These are phyloP conservation scores for Phodopus roborovskii DNA, from an alignment of 2,113 vertebrate genomes.

Conservation along the genomic window DNA sequence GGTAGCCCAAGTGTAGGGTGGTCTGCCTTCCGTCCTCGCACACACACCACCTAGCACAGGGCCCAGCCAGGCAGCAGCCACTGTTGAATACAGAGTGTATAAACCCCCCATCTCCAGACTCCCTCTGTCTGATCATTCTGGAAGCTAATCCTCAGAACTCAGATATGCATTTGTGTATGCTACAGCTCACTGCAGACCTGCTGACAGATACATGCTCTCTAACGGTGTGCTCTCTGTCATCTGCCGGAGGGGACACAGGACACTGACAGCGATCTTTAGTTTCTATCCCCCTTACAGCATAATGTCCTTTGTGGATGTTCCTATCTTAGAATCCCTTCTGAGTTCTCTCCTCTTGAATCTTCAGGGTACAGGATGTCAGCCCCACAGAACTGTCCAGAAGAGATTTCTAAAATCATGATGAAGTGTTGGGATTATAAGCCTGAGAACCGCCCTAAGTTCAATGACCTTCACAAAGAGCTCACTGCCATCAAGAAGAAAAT, in stretches of 20 bases:
- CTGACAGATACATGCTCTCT: neutral
- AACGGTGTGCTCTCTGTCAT: neutral
- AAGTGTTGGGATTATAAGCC: constrained; percentile 97
- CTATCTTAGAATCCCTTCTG: neutral
- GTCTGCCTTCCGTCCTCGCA: neutral
- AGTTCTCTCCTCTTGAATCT: constrained; percentile 54
- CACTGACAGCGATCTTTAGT: neutral
- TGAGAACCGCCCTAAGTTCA: constrained; percentile 95
- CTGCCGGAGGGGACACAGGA: neutral
- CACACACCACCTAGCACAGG: neutral
- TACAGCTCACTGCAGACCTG: neutral
- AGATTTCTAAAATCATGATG: constrained; percentile 96
- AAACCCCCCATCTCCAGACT: neutral
- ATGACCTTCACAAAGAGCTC: constrained; percentile 94
- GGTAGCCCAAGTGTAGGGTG: too few species aligned
- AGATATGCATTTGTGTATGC: neutral
- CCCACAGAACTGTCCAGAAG: constrained; percentile 97
- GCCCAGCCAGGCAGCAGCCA: neutral
- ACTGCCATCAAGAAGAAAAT: constrained; percentile 92
- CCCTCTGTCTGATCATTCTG: constrained; percentile 1
- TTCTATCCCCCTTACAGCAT: neutral
- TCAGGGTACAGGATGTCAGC: constrained; percentile 97
- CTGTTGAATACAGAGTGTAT: neutral
- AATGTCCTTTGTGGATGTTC: neutral
- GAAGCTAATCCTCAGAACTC: constrained; percentile 34